These are phyloP conservation scores for Neotoxoptera formosana DNA, from an alignment of 1,140 invertebrate species.

Conservation along the genomic window DNA sequence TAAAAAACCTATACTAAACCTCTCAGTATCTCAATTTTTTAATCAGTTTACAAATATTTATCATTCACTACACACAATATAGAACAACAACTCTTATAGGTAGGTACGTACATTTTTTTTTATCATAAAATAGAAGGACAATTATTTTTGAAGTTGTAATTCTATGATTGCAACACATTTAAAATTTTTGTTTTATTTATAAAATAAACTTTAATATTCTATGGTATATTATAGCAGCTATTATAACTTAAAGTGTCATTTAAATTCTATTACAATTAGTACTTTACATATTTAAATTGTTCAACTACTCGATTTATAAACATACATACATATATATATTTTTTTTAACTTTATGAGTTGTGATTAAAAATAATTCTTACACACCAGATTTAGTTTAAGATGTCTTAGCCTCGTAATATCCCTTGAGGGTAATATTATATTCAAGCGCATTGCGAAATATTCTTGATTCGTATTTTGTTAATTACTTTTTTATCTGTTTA, in stretches of 20 bases:
- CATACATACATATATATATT: conserved; percentile 1
- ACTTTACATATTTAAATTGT: background rate
- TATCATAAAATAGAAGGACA: background rate
- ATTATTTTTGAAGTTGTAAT: background rate
- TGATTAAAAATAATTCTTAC: conserved; percentile 6
- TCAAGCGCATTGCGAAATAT: conserved; percentile 30
- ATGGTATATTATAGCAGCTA: background rate
- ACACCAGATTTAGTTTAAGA: conserved; percentile 5
- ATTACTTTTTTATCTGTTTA: conserved; percentile 39
- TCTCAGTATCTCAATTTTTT: too few species aligned
- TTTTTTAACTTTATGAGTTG: background rate
- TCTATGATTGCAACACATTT: background rate
- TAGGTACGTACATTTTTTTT: background rate
- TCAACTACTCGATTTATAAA: background rate
- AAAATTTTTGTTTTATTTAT: background rate
- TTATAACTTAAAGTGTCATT: conserved; percentile 10
- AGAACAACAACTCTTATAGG: background rate
- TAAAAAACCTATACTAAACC: too few species aligned
- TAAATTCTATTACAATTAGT: background rate
- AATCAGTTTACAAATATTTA: too few species aligned
- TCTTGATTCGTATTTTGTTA: conserved; percentile 23
- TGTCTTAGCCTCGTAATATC: conserved; percentile 15
- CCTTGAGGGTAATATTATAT: conserved; percentile 24
- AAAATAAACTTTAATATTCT: background rate
- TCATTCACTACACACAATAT: background rate